Evolutionary conservation across 1,140 invertebrate genomes (phyloP).

Genomic region (Cydia fagiglandana): DNA sequence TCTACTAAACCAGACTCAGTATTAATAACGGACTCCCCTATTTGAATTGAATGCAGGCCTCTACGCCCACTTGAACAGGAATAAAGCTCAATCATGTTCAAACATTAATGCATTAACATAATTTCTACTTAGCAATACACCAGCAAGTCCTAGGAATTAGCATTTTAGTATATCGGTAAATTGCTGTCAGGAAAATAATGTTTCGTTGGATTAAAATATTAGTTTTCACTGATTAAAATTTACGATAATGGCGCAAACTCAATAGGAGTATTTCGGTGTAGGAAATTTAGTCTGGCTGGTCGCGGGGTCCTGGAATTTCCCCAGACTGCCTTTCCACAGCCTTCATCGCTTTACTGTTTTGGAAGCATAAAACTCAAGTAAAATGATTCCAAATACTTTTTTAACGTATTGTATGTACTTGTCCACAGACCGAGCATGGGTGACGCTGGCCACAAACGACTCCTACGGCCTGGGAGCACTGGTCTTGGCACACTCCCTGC

Average conservation of each 20-base stretch:
- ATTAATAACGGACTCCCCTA: background rate
- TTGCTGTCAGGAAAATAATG: background rate
- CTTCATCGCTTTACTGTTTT: too few species aligned
- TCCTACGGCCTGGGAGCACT: constrained; percentile 95
- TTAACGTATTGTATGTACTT: constrained; percentile 21
- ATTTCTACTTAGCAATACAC: background rate
- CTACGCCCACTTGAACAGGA: constrained; percentile 10
- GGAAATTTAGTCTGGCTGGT: too few species aligned
- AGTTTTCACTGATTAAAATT: too few species aligned
- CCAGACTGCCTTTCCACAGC: too few species aligned
- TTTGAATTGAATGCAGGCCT: constrained; percentile 12
- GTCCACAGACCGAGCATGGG: constrained; percentile 90
- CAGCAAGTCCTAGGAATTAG: background rate
- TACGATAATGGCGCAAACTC: too few species aligned
- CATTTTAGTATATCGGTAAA: background rate
- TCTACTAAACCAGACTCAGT: background rate
- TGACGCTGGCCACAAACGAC: constrained; percentile 97
- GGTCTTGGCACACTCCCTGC: constrained; percentile 93
- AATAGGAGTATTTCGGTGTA: too few species aligned
- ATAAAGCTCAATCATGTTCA: background rate
- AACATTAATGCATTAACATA: background rate
- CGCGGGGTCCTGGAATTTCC: too few species aligned
- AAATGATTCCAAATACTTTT: too few species aligned
- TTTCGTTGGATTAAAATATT: too few species aligned
- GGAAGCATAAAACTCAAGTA: too few species aligned